Evolutionary conservation across 2,797 vertebrate species (phyloP), one percentile per base, ranked within the genome.

Genomic region (Peromyscus melanophrys): DNA sequence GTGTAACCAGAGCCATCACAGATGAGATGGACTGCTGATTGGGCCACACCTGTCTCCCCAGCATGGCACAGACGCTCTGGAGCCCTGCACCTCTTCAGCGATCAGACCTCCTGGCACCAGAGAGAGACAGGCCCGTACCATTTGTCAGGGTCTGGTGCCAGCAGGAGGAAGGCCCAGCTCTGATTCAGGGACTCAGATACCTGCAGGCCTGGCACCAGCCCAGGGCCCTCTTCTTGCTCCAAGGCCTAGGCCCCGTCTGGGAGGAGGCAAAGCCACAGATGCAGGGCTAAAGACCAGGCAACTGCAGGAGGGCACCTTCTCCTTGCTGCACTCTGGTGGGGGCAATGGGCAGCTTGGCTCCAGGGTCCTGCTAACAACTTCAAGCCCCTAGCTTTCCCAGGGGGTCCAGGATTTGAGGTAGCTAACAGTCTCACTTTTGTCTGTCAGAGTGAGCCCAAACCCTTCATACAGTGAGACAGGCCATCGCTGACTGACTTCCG

Each of bases 21-120:
- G 98, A 98, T 89, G 71, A 98, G 98, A 98, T 99, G 98, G 97
- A 96, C 97, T 65, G 94, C 95, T 3, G 98, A 98, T 99, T 98
- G 98, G 95, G 97, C 97, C 97, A 94, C 17, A 65, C 98, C 98
- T 97, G 98, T 98, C 98, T 98, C 97, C 97, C 93, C 94, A 96
- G 96, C 95, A 94, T 67, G 95, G 98, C 92, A 95, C 97, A 98
- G 98, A 98, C 94, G 93, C 96, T 94, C 34, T 93, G 96, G 95
- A 91, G 97, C 98, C 93, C 97, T 1, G 57, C 87, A 85, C 97
- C 98, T 97, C 95, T 96, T 59, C 93, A 95, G 98, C 97, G 98
- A 88, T 98, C 98, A 99, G 99, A 99, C 99, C 98, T 98, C 98
- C 97, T 98, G 98, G 99, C 99, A 99, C 99, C 98, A 98, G 94